Evolutionary conservation across 2,888 invertebrate species (phyloP).

Genomic region (Callyntrura sp.): DNA sequence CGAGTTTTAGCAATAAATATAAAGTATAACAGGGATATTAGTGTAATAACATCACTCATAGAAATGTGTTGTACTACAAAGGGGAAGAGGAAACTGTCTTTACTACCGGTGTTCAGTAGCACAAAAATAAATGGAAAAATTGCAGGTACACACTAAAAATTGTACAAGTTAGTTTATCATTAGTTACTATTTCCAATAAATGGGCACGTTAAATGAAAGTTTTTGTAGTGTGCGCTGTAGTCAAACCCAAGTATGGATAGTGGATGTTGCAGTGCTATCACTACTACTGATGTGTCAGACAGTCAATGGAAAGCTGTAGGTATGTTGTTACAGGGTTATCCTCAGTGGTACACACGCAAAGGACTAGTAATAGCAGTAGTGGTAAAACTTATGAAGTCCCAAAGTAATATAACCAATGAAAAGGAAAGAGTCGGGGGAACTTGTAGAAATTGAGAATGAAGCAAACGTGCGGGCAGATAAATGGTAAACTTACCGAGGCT

Average conservation of each 20-base stretch:
- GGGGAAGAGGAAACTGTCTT: not conserved
- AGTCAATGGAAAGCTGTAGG: not conserved
- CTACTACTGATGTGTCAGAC: constrained; percentile 12
- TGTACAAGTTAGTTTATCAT: constrained; percentile 6
- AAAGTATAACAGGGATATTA: constrained; percentile 18
- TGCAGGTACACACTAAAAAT: too few species aligned
- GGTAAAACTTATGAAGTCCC: not conserved
- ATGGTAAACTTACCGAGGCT: constrained; percentile 35
- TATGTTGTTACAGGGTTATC: constrained; percentile 6
- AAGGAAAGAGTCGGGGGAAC: not conserved
- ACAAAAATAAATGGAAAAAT: too few species aligned
- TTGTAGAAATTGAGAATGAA: constrained; percentile 6
- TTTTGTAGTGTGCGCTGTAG: constrained; percentile 9
- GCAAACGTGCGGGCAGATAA: constrained; percentile 38
- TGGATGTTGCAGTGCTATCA: constrained; percentile 23
- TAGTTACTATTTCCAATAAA: constrained; percentile 8
- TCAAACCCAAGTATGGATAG: not conserved
- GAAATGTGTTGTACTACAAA: constrained; percentile 15
- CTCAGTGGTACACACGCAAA: not conserved
- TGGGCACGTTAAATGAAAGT: not conserved
- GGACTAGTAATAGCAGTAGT: not conserved
- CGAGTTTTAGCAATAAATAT: constrained; percentile 44
- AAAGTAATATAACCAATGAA: not conserved
- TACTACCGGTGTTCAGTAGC: too few species aligned
- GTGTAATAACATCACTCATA: constrained; percentile 11